Evolutionary conservation across 2,113 vertebrate species (phyloP).

Genomic region (Ancistrus triradiatus): DNA sequence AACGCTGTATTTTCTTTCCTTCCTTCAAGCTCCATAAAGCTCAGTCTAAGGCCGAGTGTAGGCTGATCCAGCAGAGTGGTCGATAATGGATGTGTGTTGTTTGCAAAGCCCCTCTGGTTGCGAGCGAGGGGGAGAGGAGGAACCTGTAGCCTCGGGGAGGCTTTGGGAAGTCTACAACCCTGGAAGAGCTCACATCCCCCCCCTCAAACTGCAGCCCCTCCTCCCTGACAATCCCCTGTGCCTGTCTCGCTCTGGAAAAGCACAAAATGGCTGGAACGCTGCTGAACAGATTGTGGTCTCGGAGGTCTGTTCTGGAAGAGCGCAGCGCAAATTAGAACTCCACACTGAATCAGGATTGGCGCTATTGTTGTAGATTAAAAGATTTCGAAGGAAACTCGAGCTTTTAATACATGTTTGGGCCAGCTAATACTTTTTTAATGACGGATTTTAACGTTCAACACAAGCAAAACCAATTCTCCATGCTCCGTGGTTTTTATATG

Average conservation of each 20-base stretch:
- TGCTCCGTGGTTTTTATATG: too few relatives aligned
- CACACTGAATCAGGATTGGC: neutral
- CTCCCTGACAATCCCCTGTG: constrained; percentile 28
- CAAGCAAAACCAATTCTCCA: too few relatives aligned
- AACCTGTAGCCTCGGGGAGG: constrained; percentile 49
- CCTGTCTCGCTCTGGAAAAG: constrained; percentile 54
- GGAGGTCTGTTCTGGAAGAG: constrained; percentile 32
- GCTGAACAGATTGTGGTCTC: constrained; percentile 57
- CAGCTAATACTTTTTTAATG: neutral
- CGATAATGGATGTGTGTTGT: constrained; percentile 43
- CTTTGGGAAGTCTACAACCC: constrained; percentile 49
- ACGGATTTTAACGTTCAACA: too few relatives aligned
- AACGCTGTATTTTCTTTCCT: neutral
- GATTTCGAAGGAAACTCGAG: neutral
- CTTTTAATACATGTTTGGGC: constrained; percentile 8
- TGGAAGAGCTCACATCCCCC: constrained; percentile 46
- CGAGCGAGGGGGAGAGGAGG: constrained; percentile 29
- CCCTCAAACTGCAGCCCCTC: constrained; percentile 46
- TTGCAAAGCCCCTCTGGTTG: constrained; percentile 29
- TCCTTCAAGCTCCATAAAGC: constrained; percentile 41
- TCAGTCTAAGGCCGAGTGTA: constrained; percentile 35
- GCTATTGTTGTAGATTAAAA: constrained; percentile 18
- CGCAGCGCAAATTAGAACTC: constrained; percentile 26
- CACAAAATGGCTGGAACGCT: constrained; percentile 69
- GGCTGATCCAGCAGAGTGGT: constrained; percentile 37